These are phyloP conservation scores for Cryptoblepharus egeriae DNA, from an alignment of 2,797 vertebrate genomes.

Conservation along the genomic window DNA sequence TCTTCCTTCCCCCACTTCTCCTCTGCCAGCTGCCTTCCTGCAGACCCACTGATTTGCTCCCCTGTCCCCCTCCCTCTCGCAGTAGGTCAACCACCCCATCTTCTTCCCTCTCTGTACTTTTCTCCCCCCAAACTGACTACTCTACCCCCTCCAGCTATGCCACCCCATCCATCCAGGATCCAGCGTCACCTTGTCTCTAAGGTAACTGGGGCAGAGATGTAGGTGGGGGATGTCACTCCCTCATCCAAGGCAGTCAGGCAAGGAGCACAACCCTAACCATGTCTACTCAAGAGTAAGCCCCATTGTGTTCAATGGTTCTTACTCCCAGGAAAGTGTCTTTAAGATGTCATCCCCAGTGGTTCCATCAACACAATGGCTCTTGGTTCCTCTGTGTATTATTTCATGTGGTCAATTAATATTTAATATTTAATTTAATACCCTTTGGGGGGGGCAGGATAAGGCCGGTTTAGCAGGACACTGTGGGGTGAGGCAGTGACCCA, in stretches of 20 bases:
- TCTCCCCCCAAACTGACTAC: too few species aligned
- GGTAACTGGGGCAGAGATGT: conserved; percentile 68
- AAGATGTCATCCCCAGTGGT: too few species aligned
- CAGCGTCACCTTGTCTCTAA: background rate
- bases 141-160: background rate
- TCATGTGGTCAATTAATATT: too few species aligned
- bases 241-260: background rate
- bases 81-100: background rate
- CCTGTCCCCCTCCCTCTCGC: background rate
- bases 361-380: background rate
- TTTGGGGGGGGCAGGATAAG: background rate
- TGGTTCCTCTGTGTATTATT: too few species aligned
- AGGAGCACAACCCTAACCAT: background rate
- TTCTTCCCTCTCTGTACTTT: too few species aligned
- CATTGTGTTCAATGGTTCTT: too few species aligned
- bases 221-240: conserved; percentile 35
- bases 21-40: too few species aligned
- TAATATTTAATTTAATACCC: too few species aligned
- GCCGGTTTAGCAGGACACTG: background rate
- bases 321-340: too few species aligned
- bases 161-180: background rate
- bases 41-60: background rate
- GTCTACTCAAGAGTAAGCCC: too few species aligned
- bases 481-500: background rate
- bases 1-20: too few species aligned